Percentiles rank a stretch among this genome's conserved stretches.
These are phyloP conservation scores for Saguinus midas DNA, from an alignment of 2,113 vertebrate genomes.

Conservation along the genomic window DNA sequence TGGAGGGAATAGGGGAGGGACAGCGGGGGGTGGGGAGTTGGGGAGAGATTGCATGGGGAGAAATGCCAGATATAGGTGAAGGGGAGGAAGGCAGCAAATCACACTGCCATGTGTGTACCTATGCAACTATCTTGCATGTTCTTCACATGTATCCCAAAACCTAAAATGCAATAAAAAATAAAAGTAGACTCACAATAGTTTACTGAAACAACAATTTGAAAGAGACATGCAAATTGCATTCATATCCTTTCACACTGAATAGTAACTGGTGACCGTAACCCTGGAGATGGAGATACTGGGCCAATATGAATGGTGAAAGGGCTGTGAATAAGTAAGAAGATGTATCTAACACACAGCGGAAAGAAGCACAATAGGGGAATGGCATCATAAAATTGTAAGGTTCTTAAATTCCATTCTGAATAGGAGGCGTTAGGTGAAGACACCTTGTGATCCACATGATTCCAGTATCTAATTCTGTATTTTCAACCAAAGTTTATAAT, in stretches of 20 bases:
- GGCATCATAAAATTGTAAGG: not conserved
- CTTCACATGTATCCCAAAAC: no score
- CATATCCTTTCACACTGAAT: not conserved
- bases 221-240: not conserved
- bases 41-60: no score
- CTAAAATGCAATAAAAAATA: no score
- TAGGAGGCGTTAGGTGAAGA: not conserved
- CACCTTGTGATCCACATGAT: not conserved
- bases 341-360: not conserved
- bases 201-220: not conserved
- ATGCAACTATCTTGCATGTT: no score
- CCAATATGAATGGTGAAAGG: not conserved
- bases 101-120: no score
- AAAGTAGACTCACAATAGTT: not conserved
- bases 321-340: not conserved
- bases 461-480: not conserved
- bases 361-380: not conserved
- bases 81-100: no score
- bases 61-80: no score
- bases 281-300: not conserved
- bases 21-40: no score
- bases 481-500: not conserved
- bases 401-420: not conserved
- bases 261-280: not conserved
- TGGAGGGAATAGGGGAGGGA: no score